A percentile compares a stretch with the other conserved stretches of the same genome.
These are phyloP conservation scores for Phyto melanocephala DNA, from an alignment of 2,888 invertebrate genomes.

Conservation along the genomic window DNA sequence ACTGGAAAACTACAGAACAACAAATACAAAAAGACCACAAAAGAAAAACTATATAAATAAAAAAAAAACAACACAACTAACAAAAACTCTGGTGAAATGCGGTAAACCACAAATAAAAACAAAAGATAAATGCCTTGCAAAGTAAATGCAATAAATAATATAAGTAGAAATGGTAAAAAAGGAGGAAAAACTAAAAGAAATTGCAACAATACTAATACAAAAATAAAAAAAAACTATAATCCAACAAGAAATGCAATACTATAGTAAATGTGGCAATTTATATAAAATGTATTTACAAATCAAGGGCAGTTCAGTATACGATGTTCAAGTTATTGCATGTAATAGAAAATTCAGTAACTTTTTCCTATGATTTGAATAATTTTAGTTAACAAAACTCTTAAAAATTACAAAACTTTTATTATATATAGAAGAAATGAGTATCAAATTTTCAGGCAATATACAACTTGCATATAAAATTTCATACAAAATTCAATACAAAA, in stretches of 20 bases:
- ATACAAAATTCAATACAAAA: no score
- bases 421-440: no score
- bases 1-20: conserved; percentile 37
- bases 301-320: no score
- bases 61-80: neutral
- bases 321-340: no score
- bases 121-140: conserved; percentile 66
- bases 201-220: neutral
- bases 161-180: conserved; percentile 33
- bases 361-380: no score
- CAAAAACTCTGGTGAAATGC: conserved; percentile 51
- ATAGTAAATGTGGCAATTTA: conserved; percentile 25
- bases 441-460: no score
- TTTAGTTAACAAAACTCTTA: no score
- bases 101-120: conserved; percentile 59
- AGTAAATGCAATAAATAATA: conserved; percentile 56
- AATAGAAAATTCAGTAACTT: no score
- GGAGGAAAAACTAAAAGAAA: conserved; percentile 33
- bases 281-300: conserved; percentile 17
- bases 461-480: no score
- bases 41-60: neutral
- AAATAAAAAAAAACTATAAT: neutral
- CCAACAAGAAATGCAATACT: neutral
- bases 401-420: no score
- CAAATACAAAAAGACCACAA: conserved; percentile 37